These are phyloP conservation scores for Callithrix jacchus DNA, from an alignment of 2,113 vertebrate genomes.

Conservation along the genomic window DNA sequence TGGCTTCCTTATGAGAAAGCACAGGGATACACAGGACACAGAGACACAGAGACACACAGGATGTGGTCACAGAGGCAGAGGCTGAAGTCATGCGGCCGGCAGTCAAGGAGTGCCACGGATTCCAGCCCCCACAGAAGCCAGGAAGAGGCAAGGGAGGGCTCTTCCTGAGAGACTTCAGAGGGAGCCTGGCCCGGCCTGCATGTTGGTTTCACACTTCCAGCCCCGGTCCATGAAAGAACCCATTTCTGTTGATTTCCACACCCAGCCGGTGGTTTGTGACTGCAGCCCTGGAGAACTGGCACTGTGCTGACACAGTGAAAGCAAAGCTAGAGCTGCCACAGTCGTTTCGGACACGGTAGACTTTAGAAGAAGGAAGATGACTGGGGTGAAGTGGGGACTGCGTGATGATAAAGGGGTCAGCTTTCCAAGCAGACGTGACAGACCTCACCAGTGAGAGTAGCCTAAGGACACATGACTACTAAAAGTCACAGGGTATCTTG, in stretches of 20 bases:
- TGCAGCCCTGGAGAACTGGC: background rate
- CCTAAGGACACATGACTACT: background rate
- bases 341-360: background rate
- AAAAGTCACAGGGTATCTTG: background rate
- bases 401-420: background rate
- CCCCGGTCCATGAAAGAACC: background rate
- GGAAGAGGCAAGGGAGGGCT: background rate
- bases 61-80: background rate
- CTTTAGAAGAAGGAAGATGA: background rate
- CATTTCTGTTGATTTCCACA: background rate
- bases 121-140: background rate
- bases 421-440: background rate
- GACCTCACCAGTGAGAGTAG: background rate
- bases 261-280: background rate
- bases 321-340: background rate
- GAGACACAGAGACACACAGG: background rate
- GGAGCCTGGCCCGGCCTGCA: background rate
- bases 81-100: background rate
- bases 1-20: no score
- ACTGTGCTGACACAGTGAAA: background rate
- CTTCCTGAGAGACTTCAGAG: background rate
- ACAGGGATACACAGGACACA: background rate
- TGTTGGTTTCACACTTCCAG: no score
- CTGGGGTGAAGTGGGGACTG: background rate
- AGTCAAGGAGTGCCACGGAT: background rate